Conservation (phyloP, 2,113 vertebrate genomes). For the Oplegnathus fasciatus region DNA sequence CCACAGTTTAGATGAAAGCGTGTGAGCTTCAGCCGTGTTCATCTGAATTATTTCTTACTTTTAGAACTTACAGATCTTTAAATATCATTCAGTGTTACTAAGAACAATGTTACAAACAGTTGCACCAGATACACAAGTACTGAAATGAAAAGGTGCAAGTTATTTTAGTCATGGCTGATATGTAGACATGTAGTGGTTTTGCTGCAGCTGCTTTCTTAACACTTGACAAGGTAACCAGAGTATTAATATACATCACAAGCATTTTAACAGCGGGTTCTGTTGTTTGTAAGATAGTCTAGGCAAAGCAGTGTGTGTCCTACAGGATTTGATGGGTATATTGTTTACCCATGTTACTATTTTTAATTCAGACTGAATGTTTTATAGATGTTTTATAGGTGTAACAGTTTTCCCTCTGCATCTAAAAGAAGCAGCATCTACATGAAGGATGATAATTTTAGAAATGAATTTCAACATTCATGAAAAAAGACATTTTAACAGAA, state of each 20-base stretch:
- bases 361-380: neutral
- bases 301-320: neutral
- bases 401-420: neutral
- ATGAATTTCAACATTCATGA: neutral
- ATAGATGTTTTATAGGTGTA: neutral
- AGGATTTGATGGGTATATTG: neutral
- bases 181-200: conserved; percentile 1
- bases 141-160: conserved; percentile 7
- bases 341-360: neutral
- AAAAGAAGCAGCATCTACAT: conserved; percentile 1
- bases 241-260: neutral
- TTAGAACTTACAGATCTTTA: neutral
- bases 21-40: conserved; percentile 26
- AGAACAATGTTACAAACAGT: neutral
- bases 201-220: conserved; percentile 16
- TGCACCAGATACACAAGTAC: neutral
- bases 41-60: neutral
- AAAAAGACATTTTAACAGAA: neutral
- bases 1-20: conserved; percentile 40
- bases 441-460: neutral
- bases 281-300: neutral
- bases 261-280: neutral
- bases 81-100: conserved; percentile 1
- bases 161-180: neutral
- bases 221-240: neutral